Conservation (phyloP, 2,888 invertebrate species). For the Syrista parreyssii region DNA sequence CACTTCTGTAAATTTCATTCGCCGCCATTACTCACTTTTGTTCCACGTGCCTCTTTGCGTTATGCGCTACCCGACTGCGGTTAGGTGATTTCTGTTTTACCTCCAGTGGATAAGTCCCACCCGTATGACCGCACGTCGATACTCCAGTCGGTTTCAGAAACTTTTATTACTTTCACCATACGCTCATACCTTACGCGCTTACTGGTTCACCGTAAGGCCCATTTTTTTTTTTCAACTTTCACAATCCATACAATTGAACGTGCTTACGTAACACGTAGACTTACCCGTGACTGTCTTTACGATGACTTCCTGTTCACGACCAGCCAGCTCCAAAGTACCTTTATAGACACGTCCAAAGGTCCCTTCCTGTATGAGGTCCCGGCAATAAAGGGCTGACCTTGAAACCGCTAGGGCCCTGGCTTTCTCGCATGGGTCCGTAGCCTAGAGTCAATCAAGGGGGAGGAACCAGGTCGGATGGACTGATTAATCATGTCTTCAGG, state of each 20-base stretch:
- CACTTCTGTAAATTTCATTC: conserved; percentile 68
- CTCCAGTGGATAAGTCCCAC: conserved; percentile 14
- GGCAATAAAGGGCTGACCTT: conserved; percentile 72
- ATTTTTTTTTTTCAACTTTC: too few species aligned
- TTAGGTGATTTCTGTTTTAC: conserved; percentile 13
- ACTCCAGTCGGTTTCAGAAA: too few species aligned
- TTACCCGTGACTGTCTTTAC: conserved; percentile 90
- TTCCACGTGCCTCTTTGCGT: conserved; percentile 1
- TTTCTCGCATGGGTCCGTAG: conserved; percentile 72
- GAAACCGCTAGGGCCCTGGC: conserved; percentile 72
- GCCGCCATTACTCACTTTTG: not conserved
- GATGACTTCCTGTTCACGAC: conserved; percentile 79
- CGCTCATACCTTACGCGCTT: too few species aligned
- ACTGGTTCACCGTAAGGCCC: too few species aligned
- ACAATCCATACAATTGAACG: too few species aligned
- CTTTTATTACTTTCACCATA: too few species aligned
- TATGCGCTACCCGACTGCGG: not conserved
- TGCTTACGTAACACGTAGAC: conserved; percentile 35
- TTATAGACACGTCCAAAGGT: conserved; percentile 90
- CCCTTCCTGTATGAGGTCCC: conserved; percentile 79
- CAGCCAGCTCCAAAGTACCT: conserved; percentile 75
- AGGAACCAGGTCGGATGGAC: not conserved
- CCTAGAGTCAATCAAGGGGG: conserved; percentile 44
- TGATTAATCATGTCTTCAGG: not conserved
- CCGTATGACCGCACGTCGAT: too few species aligned